Evolutionary conservation across 2,797 vertebrate species (phyloP).

Genomic region (Catamblyrhynchus diadema): DNA sequence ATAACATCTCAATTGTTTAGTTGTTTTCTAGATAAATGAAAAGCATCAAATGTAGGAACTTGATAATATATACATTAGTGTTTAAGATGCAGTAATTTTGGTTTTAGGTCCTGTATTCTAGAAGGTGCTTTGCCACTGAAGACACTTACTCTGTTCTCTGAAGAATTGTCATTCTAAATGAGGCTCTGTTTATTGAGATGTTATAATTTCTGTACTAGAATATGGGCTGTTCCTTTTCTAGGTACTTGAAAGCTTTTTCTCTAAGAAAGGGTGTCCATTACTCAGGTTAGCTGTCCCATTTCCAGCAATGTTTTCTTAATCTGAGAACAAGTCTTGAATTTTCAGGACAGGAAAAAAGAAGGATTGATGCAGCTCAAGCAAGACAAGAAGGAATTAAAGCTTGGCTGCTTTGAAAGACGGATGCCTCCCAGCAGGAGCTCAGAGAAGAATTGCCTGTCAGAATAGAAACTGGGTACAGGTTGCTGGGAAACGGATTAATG

Average conservation of each 20-base stretch:
- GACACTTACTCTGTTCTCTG: background rate
- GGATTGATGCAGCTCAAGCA: slow-evolving; percentile 58
- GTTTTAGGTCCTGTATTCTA: background rate
- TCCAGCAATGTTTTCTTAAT: slow-evolving; percentile 30
- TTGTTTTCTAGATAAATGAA: background rate
- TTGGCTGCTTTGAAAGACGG: slow-evolving; percentile 67
- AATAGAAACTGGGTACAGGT: slow-evolving; percentile 68
- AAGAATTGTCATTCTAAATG: background rate
- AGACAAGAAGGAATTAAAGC: slow-evolving; percentile 69
- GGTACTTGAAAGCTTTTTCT: background rate
- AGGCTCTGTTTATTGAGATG: background rate
- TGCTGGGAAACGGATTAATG: slow-evolving; percentile 73
- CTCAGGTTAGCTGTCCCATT: background rate
- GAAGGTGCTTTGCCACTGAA: background rate
- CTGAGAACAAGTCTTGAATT: slow-evolving; percentile 33
- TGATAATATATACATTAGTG: background rate
- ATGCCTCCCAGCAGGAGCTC: slow-evolving; percentile 66
- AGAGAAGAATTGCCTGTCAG: slow-evolving; percentile 58
- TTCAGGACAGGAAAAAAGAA: slow-evolving; percentile 25
- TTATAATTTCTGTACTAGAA: background rate
- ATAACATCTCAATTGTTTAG: background rate
- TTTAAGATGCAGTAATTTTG: background rate
- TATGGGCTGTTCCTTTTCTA: background rate
- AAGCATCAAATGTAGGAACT: background rate
- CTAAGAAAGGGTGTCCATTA: background rate